phyloP scores from a whole-genome alignment of 2,888 invertebrate genomes.

The Aricia artaxerxes region DNA sequence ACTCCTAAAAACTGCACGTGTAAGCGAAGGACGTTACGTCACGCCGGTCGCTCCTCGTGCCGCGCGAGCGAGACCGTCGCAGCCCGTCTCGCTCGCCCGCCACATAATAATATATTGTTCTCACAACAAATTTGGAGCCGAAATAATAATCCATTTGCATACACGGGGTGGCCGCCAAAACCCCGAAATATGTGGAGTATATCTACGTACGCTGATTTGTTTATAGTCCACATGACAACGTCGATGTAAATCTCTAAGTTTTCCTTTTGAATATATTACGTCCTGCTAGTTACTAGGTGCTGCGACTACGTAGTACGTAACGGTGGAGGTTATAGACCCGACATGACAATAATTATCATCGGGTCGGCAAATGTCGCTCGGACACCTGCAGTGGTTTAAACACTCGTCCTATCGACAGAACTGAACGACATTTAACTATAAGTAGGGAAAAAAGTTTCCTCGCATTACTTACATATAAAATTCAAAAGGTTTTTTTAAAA shows the following conservation, averaged over 20 bases:
- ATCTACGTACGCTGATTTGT: background rate
- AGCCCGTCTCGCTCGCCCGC: background rate
- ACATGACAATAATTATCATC: background rate
- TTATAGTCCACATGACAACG: background rate
- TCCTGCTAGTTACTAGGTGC: background rate
- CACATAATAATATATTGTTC: too few species aligned
- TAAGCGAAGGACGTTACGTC: constrained; percentile 19
- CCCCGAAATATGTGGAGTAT: background rate
- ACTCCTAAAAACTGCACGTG: constrained; percentile 25
- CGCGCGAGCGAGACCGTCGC: background rate
- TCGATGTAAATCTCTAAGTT: background rate
- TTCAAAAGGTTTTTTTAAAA: too few species aligned
- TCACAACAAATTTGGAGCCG: background rate
- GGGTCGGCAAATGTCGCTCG: background rate
- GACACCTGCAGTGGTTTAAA: background rate
- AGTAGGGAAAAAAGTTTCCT: too few species aligned
- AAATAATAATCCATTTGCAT: background rate
- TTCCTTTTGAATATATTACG: background rate
- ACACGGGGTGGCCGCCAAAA: background rate
- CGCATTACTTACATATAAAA: too few species aligned
- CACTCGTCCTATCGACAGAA: too few species aligned
- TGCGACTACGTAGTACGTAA: background rate
- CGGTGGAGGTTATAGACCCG: background rate
- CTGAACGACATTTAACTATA: too few species aligned
- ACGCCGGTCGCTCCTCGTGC: constrained; percentile 11